Evolutionary conservation across 2,797 vertebrate species (phyloP).

Genomic region (Pygocentrus nattereri): DNA sequence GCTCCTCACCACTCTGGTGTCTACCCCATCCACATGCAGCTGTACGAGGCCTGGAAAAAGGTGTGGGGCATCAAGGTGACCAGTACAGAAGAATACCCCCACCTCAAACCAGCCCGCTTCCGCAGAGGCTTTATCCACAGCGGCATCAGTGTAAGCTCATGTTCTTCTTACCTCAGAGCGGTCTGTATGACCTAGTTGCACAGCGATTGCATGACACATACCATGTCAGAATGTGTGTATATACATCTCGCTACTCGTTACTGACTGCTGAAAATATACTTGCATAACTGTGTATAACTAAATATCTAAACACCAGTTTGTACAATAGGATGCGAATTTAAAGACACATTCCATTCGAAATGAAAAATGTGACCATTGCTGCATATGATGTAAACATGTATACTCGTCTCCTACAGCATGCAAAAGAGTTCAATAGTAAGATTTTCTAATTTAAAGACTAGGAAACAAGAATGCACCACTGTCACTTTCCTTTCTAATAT

Average conservation of each 20-base stretch:
- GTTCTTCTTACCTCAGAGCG: neutral
- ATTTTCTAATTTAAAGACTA: too few species aligned
- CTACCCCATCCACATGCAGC: constrained; percentile 94
- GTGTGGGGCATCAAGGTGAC: constrained; percentile 97
- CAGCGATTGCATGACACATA: too few species aligned
- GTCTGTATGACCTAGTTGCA: neutral
- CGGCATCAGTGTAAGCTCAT: constrained; percentile 90
- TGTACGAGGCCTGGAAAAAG: constrained; percentile 98
- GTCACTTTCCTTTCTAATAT: too few species aligned
- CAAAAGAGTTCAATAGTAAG: too few species aligned
- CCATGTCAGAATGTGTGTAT: neutral
- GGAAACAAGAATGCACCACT: too few species aligned
- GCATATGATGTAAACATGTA: too few species aligned
- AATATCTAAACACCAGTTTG: too few species aligned
- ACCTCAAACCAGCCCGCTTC: constrained; percentile 96
- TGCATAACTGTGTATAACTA: neutral
- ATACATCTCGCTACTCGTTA: neutral
- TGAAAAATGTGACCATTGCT: too few species aligned
- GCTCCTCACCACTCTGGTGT: constrained; percentile 98
- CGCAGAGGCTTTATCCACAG: constrained; percentile 95
- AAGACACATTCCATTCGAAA: too few species aligned
- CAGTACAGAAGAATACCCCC: constrained; percentile 98
- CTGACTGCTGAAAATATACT: neutral
- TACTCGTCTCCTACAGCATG: too few species aligned
- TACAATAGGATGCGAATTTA: neutral